Evolutionary conservation across 2,797 vertebrate species (phyloP).

Genomic region (Catostomus latipinnis): DNA sequence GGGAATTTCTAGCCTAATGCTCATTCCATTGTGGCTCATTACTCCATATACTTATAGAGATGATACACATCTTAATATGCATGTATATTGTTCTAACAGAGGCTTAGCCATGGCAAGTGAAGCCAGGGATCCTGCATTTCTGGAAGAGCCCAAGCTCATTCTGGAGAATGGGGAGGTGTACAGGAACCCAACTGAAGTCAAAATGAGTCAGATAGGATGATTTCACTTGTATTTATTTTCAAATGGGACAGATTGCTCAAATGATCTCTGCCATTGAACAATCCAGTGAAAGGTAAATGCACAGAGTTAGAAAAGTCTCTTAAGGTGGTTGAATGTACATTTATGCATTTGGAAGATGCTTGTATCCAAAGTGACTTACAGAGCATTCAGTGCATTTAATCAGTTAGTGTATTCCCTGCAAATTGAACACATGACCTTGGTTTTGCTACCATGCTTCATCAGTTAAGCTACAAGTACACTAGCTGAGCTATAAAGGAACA

Average conservation of each 20-base stretch:
- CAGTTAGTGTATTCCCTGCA: too few relatives aligned
- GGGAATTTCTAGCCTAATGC: not conserved
- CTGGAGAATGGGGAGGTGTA: slow-evolving; percentile 70
- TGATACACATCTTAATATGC: not conserved
- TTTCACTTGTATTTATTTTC: not conserved
- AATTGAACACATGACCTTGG: too few relatives aligned
- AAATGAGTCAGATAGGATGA: slow-evolving; percentile 95
- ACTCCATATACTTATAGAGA: not conserved
- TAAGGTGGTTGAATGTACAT: too few relatives aligned
- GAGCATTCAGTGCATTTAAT: too few relatives aligned
- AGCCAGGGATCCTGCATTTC: slow-evolving; percentile 34
- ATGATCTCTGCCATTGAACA: not conserved
- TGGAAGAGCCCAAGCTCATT: slow-evolving; percentile 63
- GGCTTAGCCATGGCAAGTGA: slow-evolving; percentile 66
- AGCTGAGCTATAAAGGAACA: too few relatives aligned
- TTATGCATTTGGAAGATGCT: too few relatives aligned
- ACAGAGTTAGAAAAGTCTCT: not conserved
- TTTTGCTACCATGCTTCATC: too few relatives aligned
- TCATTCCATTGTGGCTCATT: not conserved
- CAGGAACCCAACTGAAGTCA: slow-evolving; percentile 90
- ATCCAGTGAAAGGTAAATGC: not conserved
- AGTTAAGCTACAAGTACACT: too few relatives aligned
- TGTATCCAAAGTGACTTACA: too few relatives aligned
- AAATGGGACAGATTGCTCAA: not conserved
- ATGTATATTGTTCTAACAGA: slow-evolving; percentile 21